These are phyloP conservation scores for Xestia c-nigrum DNA, from an alignment of 2,888 invertebrate genomes.

Conservation along the genomic window DNA sequence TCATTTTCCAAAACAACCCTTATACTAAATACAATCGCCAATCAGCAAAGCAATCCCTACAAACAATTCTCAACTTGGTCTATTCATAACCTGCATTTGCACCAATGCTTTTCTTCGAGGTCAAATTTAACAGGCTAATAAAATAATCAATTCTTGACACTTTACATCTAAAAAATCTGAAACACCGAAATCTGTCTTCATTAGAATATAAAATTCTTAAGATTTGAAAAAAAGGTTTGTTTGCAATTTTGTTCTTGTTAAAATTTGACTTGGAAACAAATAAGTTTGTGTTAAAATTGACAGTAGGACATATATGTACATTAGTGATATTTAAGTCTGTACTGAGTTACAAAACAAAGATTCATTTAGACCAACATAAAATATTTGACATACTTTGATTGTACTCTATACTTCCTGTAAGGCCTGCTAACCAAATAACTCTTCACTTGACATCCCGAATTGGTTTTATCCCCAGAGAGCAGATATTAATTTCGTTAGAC, in stretches of 20 bases:
- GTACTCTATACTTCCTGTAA: conserved; percentile 54
- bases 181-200: conserved; percentile 41
- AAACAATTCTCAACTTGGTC: conserved; percentile 49
- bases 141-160: conserved; percentile 56
- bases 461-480: conserved; percentile 83
- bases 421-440: conserved; percentile 80
- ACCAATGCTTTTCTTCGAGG: conserved; percentile 38
- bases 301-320: conserved; percentile 54
- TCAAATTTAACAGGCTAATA: conserved; percentile 64
- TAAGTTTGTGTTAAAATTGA: conserved; percentile 51
- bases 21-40: conserved; percentile 60
- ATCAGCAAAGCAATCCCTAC: conserved; percentile 60
- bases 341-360: conserved; percentile 31
- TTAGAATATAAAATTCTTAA: background rate
- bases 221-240: conserved; percentile 12
- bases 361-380: conserved; percentile 39
- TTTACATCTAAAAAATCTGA: conserved; percentile 25
- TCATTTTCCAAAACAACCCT: conserved; percentile 59
- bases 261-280: conserved; percentile 29
- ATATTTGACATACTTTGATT: conserved; percentile 43
- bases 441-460: conserved; percentile 89
- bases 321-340: conserved; percentile 19
- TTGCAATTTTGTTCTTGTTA: conserved; percentile 29
- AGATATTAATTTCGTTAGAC: conserved; percentile 70
- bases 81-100: conserved; percentile 46